phyloP scores from a whole-genome alignment of 2,113 vertebrate species.

The Amia ocellicauda region DNA sequence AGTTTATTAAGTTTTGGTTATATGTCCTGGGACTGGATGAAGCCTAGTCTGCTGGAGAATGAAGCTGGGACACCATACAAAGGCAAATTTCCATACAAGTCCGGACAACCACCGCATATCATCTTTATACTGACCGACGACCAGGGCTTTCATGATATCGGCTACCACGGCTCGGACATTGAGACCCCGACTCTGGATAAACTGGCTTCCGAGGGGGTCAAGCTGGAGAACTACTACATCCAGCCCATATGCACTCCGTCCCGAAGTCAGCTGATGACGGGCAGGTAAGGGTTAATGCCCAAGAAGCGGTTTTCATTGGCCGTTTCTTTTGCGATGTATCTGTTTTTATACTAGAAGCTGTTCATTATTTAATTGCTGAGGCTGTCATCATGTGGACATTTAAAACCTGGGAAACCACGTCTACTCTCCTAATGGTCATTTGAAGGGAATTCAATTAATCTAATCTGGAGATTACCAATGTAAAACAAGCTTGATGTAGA shows the following conservation, averaged over 20 bases:
- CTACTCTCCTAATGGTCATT: too few relatives aligned
- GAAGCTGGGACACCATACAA: conserved; percentile 44
- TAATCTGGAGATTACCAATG: too few relatives aligned
- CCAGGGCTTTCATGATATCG: conserved; percentile 92
- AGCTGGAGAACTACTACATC: conserved; percentile 95
- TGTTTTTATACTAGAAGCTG: too few relatives aligned
- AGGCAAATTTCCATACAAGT: conserved; percentile 40
- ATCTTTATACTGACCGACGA: conserved; percentile 96
- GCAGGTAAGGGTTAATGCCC: conserved; percentile 78
- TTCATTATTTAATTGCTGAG: too few relatives aligned
- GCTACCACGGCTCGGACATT: conserved; percentile 91
- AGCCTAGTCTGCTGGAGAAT: conserved; percentile 76
- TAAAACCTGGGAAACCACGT: too few relatives aligned
- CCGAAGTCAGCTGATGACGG: conserved; percentile 91
- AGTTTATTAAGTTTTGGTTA: conserved; percentile 92
- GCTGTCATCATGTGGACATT: too few relatives aligned
- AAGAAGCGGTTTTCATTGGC: too few relatives aligned
- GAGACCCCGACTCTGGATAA: conserved; percentile 88
- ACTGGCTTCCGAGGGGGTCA: conserved; percentile 88
- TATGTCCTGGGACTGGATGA: conserved; percentile 89
- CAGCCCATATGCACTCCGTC: conserved; percentile 97
- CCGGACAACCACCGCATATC: conserved; percentile 78
- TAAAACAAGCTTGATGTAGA: too few relatives aligned
- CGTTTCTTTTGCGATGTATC: too few relatives aligned
- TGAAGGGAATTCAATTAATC: too few relatives aligned